Evolutionary conservation across 1,140 invertebrate species (phyloP).

Genomic region (Heliconius himera): DNA sequence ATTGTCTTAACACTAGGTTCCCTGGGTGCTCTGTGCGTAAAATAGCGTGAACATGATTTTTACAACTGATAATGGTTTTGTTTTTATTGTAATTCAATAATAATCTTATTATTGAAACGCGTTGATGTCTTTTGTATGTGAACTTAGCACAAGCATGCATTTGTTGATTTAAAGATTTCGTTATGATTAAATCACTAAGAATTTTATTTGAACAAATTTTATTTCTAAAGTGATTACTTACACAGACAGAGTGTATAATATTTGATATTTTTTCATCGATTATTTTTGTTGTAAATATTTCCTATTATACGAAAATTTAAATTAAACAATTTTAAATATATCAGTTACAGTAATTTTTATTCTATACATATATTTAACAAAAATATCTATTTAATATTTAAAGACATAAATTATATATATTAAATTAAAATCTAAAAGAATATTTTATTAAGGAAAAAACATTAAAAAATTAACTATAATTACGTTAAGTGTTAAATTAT

Average conservation of each 20-base stretch:
- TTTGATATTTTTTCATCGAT: not conserved
- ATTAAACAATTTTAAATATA: too few species aligned
- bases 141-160: not conserved
- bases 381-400: too few species aligned
- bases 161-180: not conserved
- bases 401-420: too few species aligned
- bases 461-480: not conserved
- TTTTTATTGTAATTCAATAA: not conserved
- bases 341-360: too few species aligned
- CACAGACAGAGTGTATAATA: not conserved
- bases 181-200: not conserved
- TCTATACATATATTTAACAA: too few species aligned
- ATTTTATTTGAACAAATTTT: not conserved
- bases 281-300: not conserved
- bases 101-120: not conserved
- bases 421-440: not conserved
- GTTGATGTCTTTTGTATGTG: conserved; percentile 30
- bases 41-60: too few species aligned
- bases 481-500: not conserved
- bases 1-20: too few species aligned
- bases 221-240: not conserved
- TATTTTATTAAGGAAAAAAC: not conserved
- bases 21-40: too few species aligned
- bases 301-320: too few species aligned
- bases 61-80: too few species aligned